Base-by-base conservation (phyloP, 2,888 invertebrate genomes). In the Amblyjoppa fuscipennis region DNA sequence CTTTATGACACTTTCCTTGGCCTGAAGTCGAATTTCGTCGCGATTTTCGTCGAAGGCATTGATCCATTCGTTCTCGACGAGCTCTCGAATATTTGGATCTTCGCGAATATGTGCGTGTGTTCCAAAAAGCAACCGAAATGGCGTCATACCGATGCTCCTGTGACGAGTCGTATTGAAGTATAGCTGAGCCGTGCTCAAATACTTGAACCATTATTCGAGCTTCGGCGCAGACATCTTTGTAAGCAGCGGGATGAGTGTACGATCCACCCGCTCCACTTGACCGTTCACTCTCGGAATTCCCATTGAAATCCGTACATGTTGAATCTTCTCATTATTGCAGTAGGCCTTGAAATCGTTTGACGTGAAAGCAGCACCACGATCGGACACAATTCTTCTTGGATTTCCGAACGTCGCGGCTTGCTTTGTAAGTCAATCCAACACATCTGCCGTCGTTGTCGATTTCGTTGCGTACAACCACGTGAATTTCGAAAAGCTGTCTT, bases 201-300 rank as follows among this genome's bases (percentile, higher is more conserved):
- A 70, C 78, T 89, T 91, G 77, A 90, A 92, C 92, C 93, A 94
- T 28, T 90, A 87, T 2, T 81, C 82, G 0, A 92, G 91, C n/a
- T 92, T 88, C 13, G 90, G 90, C 2, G 90, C 76, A 16, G 91
- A 88, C 9, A 94, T 64, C 77, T 94, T 94, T 0, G 92, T 89
- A 9, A 94, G 56, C 34, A 92, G 83, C 0, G 92, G 89, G 45
- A 93, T 91, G 1, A 93, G 87, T 0, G 89, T 91, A 5, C 88
- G 79, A 79, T 93, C 90, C 0, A 93, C 83, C 13, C 92, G 79
- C 69, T 93, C 92, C 1, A 92, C 92, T 76, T 94, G 93, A 0
- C 93, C 93, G 77, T 93, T 93, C 13, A 91, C 90, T 66, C 93
- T 81, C 7, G 94, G 92, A 13, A 93, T 87, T 3, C 93, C 89